These are phyloP conservation scores for Labeo rohita DNA, from an alignment of 2,113 vertebrate genomes.

Conservation along the genomic window DNA sequence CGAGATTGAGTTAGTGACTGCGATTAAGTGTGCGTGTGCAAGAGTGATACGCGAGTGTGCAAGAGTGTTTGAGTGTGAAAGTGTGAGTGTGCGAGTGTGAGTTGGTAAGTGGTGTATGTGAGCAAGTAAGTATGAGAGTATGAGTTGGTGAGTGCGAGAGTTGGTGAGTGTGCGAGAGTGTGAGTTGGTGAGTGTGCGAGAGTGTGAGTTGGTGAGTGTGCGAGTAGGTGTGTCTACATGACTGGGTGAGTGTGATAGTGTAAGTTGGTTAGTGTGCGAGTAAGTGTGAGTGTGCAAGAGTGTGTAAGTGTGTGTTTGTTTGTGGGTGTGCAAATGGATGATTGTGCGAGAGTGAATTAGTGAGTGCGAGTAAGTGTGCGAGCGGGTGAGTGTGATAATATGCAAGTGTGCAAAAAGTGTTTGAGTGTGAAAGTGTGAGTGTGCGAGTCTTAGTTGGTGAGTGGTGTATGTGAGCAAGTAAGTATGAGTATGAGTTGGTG, in stretches of 20 bases:
- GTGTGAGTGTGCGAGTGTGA: background rate
- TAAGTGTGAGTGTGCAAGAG: background rate
- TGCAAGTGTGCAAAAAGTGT: too few relatives aligned
- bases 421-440: background rate
- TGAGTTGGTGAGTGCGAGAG: conserved; percentile 57
- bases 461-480: background rate
- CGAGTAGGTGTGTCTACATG: accelerated
- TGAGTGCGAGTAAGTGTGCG: background rate
- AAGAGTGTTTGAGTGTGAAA: background rate
- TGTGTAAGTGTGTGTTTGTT: conserved; percentile 16
- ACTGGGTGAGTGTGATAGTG: background rate
- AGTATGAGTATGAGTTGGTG: too few relatives aligned
- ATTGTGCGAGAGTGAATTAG: background rate
- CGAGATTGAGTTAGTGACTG: background rate
- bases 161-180: conserved; percentile 5
- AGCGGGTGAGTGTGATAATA: background rate
- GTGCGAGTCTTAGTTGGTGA: background rate
- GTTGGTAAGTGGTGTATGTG: background rate
- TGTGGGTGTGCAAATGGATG: background rate
- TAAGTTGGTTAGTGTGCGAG: background rate
- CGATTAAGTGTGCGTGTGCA: background rate
- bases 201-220: background rate
- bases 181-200: background rate
- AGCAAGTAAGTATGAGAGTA: conserved; percentile 54
- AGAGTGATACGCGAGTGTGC: background rate